phyloP scores from a whole-genome alignment of 2,888 invertebrate genomes.

The Gymnosoma rotundatum region DNA sequence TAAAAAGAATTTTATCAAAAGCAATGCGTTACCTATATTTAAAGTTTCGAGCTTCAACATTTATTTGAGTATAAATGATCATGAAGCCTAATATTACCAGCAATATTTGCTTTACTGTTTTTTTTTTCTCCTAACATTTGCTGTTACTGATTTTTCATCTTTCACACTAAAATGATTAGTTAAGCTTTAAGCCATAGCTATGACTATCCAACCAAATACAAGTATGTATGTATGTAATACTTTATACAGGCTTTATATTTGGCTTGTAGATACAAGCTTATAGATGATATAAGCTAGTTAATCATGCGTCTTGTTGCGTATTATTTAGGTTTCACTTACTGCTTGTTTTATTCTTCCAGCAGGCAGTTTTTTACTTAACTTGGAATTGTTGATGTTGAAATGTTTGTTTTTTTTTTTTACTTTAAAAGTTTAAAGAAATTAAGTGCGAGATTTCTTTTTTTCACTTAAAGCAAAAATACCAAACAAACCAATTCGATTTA shows the following conservation, averaged over 20 bases:
- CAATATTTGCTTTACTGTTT: not conserved
- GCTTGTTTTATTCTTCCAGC: slow-evolving; percentile 16
- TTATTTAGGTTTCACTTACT: slow-evolving; percentile 49
- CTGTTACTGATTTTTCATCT: slow-evolving; percentile 69
- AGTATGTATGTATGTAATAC: slow-evolving; percentile 9
- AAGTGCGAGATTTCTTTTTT: not conserved
- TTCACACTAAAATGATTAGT: slow-evolving; percentile 68
- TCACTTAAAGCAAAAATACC: not conserved
- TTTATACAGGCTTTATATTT: slow-evolving; percentile 56
- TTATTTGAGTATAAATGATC: not conserved
- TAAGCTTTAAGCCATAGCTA: slow-evolving; percentile 53
- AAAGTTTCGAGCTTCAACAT: not conserved
- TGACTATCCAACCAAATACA: slow-evolving; percentile 1
- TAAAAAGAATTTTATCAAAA: not conserved
- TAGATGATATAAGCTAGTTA: slow-evolving; percentile 52
- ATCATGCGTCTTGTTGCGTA: slow-evolving; percentile 67
- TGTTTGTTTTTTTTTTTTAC: not conserved
- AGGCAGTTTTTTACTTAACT: slow-evolving; percentile 21
- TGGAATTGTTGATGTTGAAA: slow-evolving; percentile 65
- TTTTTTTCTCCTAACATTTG: slow-evolving; percentile 21
- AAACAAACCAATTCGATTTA: not conserved
- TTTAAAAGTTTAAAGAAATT: not conserved
- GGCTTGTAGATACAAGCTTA: slow-evolving; percentile 43
- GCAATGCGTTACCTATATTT: not conserved
- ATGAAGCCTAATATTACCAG: slow-evolving; percentile 16